Percentiles rank a stretch among this genome's conserved stretches.
Evolutionary conservation across 2,888 invertebrate genomes (phyloP).

Genomic region (Tenodera sinensis): DNA sequence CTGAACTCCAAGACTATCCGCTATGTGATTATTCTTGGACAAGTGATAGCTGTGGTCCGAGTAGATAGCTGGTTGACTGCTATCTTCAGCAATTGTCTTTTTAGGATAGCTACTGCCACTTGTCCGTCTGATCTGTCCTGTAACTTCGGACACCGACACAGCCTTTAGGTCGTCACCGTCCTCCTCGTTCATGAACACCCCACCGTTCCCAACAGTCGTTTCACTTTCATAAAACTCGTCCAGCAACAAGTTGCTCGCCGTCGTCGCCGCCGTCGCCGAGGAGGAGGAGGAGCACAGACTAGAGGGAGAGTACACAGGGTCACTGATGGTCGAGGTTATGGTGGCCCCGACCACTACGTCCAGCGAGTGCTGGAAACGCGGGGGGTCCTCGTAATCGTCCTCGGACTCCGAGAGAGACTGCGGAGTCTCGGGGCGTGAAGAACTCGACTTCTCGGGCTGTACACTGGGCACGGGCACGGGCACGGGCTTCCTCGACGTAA

Average conservation of each 20-base stretch:
- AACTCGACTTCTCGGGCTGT: conserved; percentile 31
- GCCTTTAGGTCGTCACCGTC: conserved; percentile 5
- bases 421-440: conserved; percentile 43
- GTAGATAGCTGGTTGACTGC: conserved; percentile 30
- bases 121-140: conserved; percentile 38
- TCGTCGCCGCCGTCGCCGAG: no score
- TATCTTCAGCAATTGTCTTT: conserved; percentile 33
- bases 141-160: conserved; percentile 41
- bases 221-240: background rate
- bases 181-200: background rate
- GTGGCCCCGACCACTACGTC: background rate
- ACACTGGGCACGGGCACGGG: no score
- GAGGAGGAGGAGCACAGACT: background rate
- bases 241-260: background rate
- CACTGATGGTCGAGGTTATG: background rate
- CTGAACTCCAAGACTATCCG: conserved; percentile 72
- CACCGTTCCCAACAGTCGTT: background rate
- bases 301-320: background rate
- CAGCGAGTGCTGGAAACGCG: conserved; percentile 15
- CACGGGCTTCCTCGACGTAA: background rate
- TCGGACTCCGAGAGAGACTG: conserved; percentile 40
- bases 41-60: conserved; percentile 65
- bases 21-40: conserved; percentile 49
- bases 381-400: conserved; percentile 33
- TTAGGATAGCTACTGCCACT: conserved; percentile 19